phyloP scores from a whole-genome alignment of 2,888 invertebrate species.

The Drepanosiphum platanoidis region DNA sequence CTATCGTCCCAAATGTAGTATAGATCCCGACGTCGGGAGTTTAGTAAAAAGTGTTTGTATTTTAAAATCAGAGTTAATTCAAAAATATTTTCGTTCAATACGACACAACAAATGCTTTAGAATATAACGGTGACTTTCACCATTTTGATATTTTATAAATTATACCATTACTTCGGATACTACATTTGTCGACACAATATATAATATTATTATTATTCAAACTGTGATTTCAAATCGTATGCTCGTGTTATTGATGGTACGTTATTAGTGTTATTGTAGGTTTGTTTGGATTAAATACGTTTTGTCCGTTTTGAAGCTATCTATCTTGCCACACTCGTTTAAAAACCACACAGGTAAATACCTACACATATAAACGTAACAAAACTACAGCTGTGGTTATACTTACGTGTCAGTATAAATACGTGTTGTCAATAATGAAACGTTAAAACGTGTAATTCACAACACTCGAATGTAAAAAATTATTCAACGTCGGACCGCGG shows the following conservation, averaged over 20 bases:
- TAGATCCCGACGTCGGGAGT: no score
- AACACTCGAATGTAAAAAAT: no score
- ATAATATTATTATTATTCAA: not conserved
- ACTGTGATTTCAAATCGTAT: not conserved
- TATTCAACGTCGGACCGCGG: no score
- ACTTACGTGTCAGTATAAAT: not conserved
- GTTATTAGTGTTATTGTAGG: constrained; percentile 2
- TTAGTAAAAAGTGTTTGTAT: no score
- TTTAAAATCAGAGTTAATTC: not conserved
- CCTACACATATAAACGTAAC: not conserved
- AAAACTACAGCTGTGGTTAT: not conserved
- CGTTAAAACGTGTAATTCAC: no score
- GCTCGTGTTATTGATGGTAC: not conserved
- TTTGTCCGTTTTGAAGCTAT: not conserved
- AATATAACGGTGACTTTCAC: not conserved
- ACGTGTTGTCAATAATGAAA: no score
- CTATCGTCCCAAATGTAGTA: no score
- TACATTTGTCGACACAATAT: not conserved
- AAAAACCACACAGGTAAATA: not conserved
- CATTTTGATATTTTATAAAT: not conserved
- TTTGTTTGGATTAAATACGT: not conserved
- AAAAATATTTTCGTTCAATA: not conserved
- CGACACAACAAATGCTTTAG: not conserved
- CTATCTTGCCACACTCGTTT: not conserved
- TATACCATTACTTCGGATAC: not conserved